Conservation (phyloP, 2,888 invertebrate species). For the Andrena minutula region DNA sequence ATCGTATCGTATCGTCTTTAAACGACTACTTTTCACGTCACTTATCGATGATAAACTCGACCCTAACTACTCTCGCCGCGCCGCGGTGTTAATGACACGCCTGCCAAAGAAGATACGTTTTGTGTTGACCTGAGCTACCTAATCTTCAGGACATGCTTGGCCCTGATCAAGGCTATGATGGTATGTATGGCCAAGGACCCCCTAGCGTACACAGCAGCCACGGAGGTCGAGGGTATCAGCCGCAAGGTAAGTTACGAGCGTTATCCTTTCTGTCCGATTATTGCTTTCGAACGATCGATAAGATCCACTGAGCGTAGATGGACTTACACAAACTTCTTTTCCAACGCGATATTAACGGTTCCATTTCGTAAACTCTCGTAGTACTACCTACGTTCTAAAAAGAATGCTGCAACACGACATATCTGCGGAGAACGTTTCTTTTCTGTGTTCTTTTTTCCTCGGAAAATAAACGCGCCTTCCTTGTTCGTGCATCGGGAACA, state of each 20-base stretch:
- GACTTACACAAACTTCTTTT: slow-evolving; percentile 26
- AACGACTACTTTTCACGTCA: slow-evolving; percentile 33
- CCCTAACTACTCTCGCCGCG: slow-evolving; percentile 40
- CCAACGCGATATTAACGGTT: slow-evolving; percentile 29
- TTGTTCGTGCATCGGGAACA: slow-evolving; percentile 35
- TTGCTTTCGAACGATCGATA: slow-evolving; percentile 60
- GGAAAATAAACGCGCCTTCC: neutral
- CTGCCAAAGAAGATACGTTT: slow-evolving; percentile 73
- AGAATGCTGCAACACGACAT: slow-evolving; percentile 1
- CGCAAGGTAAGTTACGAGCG: slow-evolving; percentile 90
- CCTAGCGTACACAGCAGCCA: slow-evolving; percentile 94
- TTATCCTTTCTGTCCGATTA: slow-evolving; percentile 59
- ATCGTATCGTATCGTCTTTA: slow-evolving; percentile 21
- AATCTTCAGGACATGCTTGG: slow-evolving; percentile 93
- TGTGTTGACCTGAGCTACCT: slow-evolving; percentile 84
- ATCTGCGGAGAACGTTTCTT: neutral
- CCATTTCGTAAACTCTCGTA: neutral
- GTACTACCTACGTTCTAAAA: slow-evolving; percentile 9
- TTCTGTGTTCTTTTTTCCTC: neutral
- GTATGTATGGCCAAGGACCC: slow-evolving; percentile 96
- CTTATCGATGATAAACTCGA: slow-evolving; percentile 38
- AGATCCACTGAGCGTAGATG: slow-evolving; percentile 55
- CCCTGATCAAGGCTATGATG: slow-evolving; percentile 96
- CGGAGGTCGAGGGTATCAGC: slow-evolving; percentile 92
- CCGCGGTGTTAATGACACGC: slow-evolving; percentile 64